Conservation (phyloP, 2,113 vertebrate genomes). For the Hippoglossus stenolepis region DNA sequence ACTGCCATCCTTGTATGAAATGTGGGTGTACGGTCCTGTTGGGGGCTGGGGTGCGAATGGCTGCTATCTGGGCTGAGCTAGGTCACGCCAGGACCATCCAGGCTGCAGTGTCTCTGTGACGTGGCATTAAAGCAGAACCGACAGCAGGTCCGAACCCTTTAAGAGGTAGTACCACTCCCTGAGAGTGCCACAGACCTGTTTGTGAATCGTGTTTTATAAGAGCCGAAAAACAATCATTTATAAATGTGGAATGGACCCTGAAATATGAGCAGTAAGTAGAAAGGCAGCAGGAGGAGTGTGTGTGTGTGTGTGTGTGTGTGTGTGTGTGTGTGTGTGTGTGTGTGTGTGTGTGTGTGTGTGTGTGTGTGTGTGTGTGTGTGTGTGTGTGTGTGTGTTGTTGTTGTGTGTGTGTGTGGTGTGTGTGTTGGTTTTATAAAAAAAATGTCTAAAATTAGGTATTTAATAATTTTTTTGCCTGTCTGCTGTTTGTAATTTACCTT, state of each 20-base stretch:
- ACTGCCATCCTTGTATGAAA: slow-evolving; percentile 21
- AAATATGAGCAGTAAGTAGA: slow-evolving; percentile 41
- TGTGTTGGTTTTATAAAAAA: not conserved
- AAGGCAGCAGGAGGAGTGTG: slow-evolving; percentile 11
- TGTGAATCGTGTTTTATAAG: slow-evolving; percentile 38
- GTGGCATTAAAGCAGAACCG: slow-evolving; percentile 75
- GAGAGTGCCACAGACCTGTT: slow-evolving; percentile 49
- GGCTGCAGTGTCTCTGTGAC: slow-evolving; percentile 70
- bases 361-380: slow-evolving; percentile 18
- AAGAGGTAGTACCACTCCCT: slow-evolving; percentile 72
- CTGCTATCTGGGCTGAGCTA: slow-evolving; percentile 62
- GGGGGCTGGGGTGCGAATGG: slow-evolving; percentile 41
- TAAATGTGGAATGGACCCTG: slow-evolving; percentile 37
- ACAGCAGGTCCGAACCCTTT: slow-evolving; percentile 75
- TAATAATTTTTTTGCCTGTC: not conserved
- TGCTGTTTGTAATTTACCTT: not conserved
- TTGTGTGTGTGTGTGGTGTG: slow-evolving; percentile 15
- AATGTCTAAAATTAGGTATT: slow-evolving; percentile 16
- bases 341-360: not conserved
- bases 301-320: slow-evolving; percentile 14
- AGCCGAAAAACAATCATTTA: slow-evolving; percentile 48
- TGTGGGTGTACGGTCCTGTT: slow-evolving; percentile 15
- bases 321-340: slow-evolving; percentile 10
- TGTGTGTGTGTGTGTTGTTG: not conserved
- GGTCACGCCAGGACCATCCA: slow-evolving; percentile 68